Evolutionary conservation across 2,113 vertebrate genomes (phyloP), one percentile per base, ranked within the genome.

Genomic region (Limanda limanda): DNA sequence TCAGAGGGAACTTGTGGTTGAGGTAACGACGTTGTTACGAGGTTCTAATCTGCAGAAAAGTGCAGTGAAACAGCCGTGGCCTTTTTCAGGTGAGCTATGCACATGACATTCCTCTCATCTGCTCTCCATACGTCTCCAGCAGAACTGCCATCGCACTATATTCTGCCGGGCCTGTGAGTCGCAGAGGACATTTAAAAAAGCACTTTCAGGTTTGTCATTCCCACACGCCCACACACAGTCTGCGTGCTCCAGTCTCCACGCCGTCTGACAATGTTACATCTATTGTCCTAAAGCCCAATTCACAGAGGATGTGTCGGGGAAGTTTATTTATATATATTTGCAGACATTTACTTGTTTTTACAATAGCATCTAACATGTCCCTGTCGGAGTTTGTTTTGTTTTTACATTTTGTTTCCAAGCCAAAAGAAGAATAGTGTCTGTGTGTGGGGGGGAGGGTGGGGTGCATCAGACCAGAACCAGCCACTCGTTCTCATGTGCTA

Each of bases 51-150:
- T 35, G 55, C 74, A 58, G 74, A 55, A 73, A 79, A 71, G 51
- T 12, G 61, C 42, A 9, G 23, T 60, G 48, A 79, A 85, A 81
- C 69, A 67, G 61, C 20, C 5, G 18, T 87, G 86, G 80, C 84
- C 88, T 91, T 91, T 91, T 76, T 74, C 85, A 63, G 77, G 74
- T 87, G 88, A 90, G 85, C 69, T 84, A 86, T 78, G 88, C 60
- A 27, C 40, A 40, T 90, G 89, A 79, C 88, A 92, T 92, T 91
- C 90, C 69, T 82, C 78, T 55, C 24, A 5, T 59, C 70, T 68
- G 59, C 71, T 74, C 62, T 79, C 79, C 70, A 48, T 77, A 64
- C 20, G 66, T 78, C 83, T 63, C 79, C 64, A 66, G 70, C 70
- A 71, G 82, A 73, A 23, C 68, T 74, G 84, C 66, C 82, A 73